A percentile compares a stretch with the other conserved stretches of the same genome.
Evolutionary conservation across 2,113 vertebrate genomes (phyloP).

Genomic region (Holacanthus passer): DNA sequence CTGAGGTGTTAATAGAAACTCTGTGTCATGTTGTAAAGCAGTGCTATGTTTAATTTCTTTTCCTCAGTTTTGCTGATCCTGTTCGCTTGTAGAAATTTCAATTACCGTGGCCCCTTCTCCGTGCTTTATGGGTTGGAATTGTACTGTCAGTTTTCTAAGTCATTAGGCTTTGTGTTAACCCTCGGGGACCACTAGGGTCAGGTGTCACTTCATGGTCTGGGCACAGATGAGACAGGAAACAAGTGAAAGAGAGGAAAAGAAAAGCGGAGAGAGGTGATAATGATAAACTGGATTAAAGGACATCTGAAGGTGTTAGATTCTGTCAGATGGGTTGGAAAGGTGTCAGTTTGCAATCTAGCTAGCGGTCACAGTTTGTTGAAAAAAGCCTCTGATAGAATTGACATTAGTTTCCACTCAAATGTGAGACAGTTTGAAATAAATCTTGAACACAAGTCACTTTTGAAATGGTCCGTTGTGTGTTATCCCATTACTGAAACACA

Average conservation of each 20-base stretch:
- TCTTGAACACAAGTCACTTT: neutral
- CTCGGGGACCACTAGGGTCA: constrained; percentile 44
- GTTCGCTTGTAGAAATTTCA: constrained; percentile 31
- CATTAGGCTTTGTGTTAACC: constrained; percentile 61
- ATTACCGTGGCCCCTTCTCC: constrained; percentile 6
- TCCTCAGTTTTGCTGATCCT: constrained; percentile 29
- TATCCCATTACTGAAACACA: neutral
- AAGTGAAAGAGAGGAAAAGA: constrained; percentile 21
- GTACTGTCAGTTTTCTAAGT: constrained; percentile 53
- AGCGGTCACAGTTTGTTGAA: constrained; percentile 23
- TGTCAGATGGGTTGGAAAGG: constrained; percentile 48
- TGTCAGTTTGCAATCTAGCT: constrained; percentile 46
- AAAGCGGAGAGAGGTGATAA: constrained; percentile 32
- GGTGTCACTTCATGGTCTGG: constrained; percentile 33
- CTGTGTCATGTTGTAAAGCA: neutral
- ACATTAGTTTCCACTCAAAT: constrained; percentile 4
- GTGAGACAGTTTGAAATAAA: constrained; percentile 17
- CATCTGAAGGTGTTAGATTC: constrained; percentile 71
- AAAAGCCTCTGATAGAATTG: neutral
- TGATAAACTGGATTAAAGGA: constrained; percentile 54
- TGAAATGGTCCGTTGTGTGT: constrained; percentile 1
- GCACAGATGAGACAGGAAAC: constrained; percentile 42
- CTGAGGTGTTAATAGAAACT: constrained; percentile 18
- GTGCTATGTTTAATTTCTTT: constrained; percentile 23
- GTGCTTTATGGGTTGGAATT: constrained; percentile 28